Evolutionary conservation across 2,113 vertebrate genomes (phyloP).

Genomic region (Burhinus bistriatus): DNA sequence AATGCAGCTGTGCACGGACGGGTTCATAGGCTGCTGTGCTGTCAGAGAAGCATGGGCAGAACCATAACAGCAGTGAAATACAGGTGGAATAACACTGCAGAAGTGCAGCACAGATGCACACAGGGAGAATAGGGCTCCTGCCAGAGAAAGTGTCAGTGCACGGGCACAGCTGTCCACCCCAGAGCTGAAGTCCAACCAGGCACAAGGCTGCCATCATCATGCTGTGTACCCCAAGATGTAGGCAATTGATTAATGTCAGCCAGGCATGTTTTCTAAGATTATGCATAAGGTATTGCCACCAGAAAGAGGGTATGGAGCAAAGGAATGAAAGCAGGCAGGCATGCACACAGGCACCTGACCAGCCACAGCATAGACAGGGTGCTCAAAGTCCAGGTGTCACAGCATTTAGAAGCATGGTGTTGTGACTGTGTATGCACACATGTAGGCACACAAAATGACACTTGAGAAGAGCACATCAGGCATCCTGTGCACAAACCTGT

Average conservation of each 20-base stretch:
- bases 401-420: neutral
- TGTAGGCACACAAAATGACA: neutral
- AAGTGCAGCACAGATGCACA: neutral
- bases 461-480: neutral
- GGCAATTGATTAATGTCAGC: neutral
- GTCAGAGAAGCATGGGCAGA: neutral
- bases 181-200: neutral
- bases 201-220: neutral
- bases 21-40: neutral
- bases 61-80: neutral
- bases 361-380: neutral
- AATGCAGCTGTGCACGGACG: neutral
- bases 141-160: neutral
- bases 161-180: neutral
- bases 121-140: neutral
- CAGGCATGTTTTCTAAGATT: neutral
- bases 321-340: neutral
- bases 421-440: neutral
- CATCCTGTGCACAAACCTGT: neutral
- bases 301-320: neutral
- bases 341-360: neutral
- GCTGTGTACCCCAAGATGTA: neutral
- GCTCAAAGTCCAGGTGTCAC: neutral
- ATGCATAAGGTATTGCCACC: neutral
- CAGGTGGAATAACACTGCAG: neutral